Evolutionary conservation across 2,888 invertebrate genomes (phyloP), one percentile per base, ranked within the genome.

Genomic region (Plagiodera versicolora): DNA sequence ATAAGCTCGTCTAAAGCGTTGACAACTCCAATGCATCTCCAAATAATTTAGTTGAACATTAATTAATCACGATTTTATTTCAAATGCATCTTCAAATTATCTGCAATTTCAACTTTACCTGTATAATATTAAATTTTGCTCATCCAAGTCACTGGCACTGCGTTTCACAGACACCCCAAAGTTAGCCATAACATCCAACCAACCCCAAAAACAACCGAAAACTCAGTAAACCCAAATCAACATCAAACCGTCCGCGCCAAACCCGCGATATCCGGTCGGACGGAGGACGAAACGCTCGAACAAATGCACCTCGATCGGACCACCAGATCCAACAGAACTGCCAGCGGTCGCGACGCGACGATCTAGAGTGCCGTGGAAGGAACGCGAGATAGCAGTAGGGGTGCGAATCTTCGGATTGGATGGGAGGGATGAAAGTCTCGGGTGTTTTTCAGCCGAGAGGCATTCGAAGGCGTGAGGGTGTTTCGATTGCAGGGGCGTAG

Each of bases 81-180:
- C n/a, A n/a, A n/a, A n/a, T n/a, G n/a, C n/a, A n/a, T n/a, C n/a
- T n/a, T n/a, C n/a, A n/a, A n/a, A n/a, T n/a, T n/a, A n/a, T n/a
- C n/a, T n/a, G n/a, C n/a, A 49, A 17, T 20, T 30, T 24, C 2
- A 2, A 28, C 45, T 45, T 60, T 61, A 70, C 71, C 71, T 71
- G 65, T 71, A 71, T 50, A 71, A 64, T 63, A 71, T 70, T 18
- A 66, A 58, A 58, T 61, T 63, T 58, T 71, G 71, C 45, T 71
- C 71, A 14, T 71, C 71, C 60, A 69, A 65, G 66, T 71, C 71
- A 67, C 70, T 70, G 17, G 70, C 61, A 63, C 69, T 71, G 50
- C 71, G 56, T 58, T 71, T 71, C 52, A 71, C 60, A 1, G 71
- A 71, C 6, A 71, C 69, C 47, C 70, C 65, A 60, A 69, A 71